Evolutionary conservation across 2,888 invertebrate species (phyloP), one percentile per base, ranked within the genome.

Genomic region (Pristionchus fissidentatus): DNA sequence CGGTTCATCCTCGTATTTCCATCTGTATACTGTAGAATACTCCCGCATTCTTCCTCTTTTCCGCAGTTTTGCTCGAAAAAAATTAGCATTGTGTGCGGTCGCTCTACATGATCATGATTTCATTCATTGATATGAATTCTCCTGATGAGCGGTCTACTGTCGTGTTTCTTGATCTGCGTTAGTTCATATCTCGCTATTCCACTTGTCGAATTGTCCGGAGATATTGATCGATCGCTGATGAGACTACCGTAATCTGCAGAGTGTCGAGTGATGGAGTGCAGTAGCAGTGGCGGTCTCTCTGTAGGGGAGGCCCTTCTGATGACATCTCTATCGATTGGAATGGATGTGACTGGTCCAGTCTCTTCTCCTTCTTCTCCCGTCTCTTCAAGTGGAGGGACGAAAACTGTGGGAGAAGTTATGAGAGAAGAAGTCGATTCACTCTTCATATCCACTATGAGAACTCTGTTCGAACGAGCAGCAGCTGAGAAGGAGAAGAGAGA

Each of bases 401-500:
- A 32, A 32, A 79, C 38, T 38, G 57, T 79, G n/a, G 79, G 57
- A 41, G 79, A 79, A 22, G 46, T 35, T 49, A 4, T 75, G 75
- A 52, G 35, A 26, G 41, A 70, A 26, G 43, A 70, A 41, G 43
- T 70, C 22, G 70, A 70, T 19, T 77, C 75, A 41, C 75, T 32
- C 29, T 77, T 77, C 49, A 29, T 77, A 5, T 46, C 29, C 13
- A 79, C 55, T 1, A 79, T 79, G 79, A 79, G 79, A 32, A 79
- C 55, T 49, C 5, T 79, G 5, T 57, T 81, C 52, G 80, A 81
- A 32, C 60, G 52, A 52, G 80, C 80, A 29, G 80, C 62, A 1
- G 38, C 32, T n/a, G 80, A 81, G 46, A 62, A 81, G 29, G 80
- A 81, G 62, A 81, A 46, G 43, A 81, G 46, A 35, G 62, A 38